Percentiles rank a stretch among this genome's conserved stretches.
Evolutionary conservation across 2,888 invertebrate species (phyloP).

Genomic region (Drosophila borborema): DNA sequence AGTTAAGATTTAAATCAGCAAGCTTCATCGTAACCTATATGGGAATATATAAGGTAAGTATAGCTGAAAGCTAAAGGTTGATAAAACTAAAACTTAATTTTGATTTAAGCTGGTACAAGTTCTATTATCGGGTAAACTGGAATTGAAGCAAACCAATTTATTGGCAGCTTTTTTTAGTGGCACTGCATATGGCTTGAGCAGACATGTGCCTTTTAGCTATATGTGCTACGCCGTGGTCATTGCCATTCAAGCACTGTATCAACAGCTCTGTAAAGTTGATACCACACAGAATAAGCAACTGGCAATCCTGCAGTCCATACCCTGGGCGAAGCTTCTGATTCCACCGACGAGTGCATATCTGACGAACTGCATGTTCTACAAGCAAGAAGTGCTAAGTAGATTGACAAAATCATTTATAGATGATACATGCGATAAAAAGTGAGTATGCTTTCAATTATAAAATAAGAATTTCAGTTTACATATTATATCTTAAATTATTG

Average conservation of each 20-base stretch:
- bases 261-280: constrained; percentile 35
- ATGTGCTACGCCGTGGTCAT: constrained; percentile 55
- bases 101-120: constrained; percentile 45
- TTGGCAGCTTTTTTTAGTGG: constrained; percentile 64
- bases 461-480: not conserved
- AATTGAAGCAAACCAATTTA: constrained; percentile 9
- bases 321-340: constrained; percentile 54
- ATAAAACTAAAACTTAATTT: not conserved
- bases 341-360: constrained; percentile 55
- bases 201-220: constrained; percentile 39
- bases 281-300: not conserved
- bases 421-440: constrained; percentile 54
- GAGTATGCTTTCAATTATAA: constrained; percentile 2
- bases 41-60: constrained; percentile 50
- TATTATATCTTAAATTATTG: constrained; percentile 9
- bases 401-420: constrained; percentile 52
- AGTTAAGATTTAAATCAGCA: constrained; percentile 47
- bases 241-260: constrained; percentile 61
- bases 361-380: constrained; percentile 48
- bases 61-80: not conserved
- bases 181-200: constrained; percentile 36
- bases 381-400: constrained; percentile 27
- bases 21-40: constrained; percentile 56
- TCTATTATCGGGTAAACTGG: constrained; percentile 22
- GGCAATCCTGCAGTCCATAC: constrained; percentile 45